Evolutionary conservation across 2,113 vertebrate genomes (phyloP).

Genomic region (Trichechus manatus): DNA sequence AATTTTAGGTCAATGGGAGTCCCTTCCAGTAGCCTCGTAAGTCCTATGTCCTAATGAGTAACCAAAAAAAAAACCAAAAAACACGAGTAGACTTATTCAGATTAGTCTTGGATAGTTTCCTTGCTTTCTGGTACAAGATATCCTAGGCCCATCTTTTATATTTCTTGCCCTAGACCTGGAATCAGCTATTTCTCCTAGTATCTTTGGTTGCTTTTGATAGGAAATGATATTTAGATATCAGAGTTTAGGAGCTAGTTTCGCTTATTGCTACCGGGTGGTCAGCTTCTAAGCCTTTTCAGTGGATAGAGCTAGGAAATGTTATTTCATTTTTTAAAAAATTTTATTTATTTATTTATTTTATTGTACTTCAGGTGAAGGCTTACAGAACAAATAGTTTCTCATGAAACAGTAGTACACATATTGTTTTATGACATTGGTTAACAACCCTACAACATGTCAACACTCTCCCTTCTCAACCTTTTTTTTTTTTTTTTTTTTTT

Average conservation of each 20-base stretch:
- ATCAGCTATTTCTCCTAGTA: neutral
- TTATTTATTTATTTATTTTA: too few relatives aligned
- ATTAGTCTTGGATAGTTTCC: neutral
- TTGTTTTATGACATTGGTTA: too few relatives aligned
- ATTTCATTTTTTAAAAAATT: neutral
- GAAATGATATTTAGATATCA: neutral
- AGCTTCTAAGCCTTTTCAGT: neutral
- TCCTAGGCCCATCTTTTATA: neutral
- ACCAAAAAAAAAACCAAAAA: too few relatives aligned
- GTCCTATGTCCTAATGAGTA: neutral
- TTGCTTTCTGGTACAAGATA: neutral
- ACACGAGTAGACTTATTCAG: neutral
- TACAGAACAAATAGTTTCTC: too few relatives aligned
- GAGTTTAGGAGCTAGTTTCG: neutral
- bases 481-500: too few relatives aligned
- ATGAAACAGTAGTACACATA: too few relatives aligned
- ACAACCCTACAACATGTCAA: too few relatives aligned
- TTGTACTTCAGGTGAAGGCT: too few relatives aligned
- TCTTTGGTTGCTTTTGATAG: neutral
- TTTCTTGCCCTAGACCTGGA: neutral
- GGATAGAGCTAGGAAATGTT: neutral
- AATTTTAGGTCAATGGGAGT: neutral
- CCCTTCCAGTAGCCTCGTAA: neutral
- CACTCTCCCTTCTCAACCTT: too few relatives aligned
- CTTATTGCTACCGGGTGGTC: neutral